Conservation (phyloP, 2,113 vertebrate species). For the Noturus placidus region DNA sequence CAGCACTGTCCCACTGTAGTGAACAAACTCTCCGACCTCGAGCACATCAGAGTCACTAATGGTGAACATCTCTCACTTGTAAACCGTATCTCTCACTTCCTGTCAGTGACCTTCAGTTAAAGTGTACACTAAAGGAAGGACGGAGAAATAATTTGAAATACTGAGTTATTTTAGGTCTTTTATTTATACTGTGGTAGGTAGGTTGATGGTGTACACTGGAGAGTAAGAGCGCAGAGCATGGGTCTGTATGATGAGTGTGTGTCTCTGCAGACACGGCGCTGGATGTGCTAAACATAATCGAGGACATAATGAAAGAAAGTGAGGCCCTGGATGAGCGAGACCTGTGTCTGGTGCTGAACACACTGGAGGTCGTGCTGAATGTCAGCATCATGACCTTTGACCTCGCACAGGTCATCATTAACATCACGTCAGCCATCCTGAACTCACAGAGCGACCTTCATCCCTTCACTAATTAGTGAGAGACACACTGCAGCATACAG, state of each 20-base stretch:
- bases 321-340: slow-evolving; percentile 59
- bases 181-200: not conserved
- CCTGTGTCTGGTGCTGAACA: slow-evolving; percentile 65
- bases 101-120: not conserved
- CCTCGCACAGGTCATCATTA: slow-evolving; percentile 66
- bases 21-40: slow-evolving; percentile 70
- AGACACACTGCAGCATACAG: not conserved
- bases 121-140: not conserved
- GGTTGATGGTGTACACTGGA: not conserved
- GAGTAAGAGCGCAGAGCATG: not conserved
- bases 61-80: slow-evolving; percentile 10
- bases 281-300: slow-evolving; percentile 68
- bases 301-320: slow-evolving; percentile 56
- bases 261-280: slow-evolving; percentile 62
- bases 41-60: slow-evolving; percentile 40
- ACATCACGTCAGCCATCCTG: slow-evolving; percentile 70
- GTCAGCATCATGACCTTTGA: slow-evolving; percentile 56
- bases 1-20: slow-evolving; percentile 71
- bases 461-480: slow-evolving; percentile 72
- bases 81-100: not conserved
- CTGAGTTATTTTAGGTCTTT: not conserved
- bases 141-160: not conserved
- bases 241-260: not conserved
- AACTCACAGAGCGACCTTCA: slow-evolving; percentile 67
- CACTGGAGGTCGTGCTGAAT: slow-evolving; percentile 61